Conservation (phyloP, 2,888 invertebrate genomes). For the Craniophora ligustri region DNA sequence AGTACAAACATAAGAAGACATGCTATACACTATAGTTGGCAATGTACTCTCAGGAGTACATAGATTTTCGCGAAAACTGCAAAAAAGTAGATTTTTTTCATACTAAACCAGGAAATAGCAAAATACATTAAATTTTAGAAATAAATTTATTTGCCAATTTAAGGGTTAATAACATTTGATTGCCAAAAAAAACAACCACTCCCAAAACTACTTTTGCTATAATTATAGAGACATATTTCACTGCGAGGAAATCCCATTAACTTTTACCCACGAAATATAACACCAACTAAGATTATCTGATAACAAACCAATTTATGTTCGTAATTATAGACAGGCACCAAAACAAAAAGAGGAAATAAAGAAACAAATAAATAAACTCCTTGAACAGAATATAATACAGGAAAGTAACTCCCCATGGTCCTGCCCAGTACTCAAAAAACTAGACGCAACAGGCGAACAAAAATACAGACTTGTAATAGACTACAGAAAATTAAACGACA, state of each 20-base stretch:
- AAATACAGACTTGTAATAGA: conserved; percentile 32
- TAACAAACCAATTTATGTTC: conserved; percentile 44
- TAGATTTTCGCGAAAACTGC: too few relatives aligned
- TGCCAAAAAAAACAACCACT: too few relatives aligned
- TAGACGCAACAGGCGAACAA: conserved; percentile 14
- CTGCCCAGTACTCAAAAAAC: conserved; percentile 17
- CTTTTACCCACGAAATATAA: conserved; percentile 58
- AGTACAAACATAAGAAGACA: too few relatives aligned
- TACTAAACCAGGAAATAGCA: too few relatives aligned
- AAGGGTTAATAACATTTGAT: too few relatives aligned
- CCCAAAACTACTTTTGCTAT: too few relatives aligned
- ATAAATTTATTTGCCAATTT: too few relatives aligned
- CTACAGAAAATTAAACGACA: conserved; percentile 46
- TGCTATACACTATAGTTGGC: too few relatives aligned
- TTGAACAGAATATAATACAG: conserved; percentile 21
- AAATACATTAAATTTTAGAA: too few relatives aligned
- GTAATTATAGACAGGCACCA: conserved; percentile 26
- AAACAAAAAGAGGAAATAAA: conserved; percentile 27
- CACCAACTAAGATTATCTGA: conserved; percentile 61
- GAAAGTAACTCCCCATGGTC: conserved; percentile 18
- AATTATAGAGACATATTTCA: conserved; percentile 62
- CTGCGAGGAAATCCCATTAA: conserved; percentile 55
- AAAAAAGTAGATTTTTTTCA: too few relatives aligned
- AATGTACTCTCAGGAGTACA: too few relatives aligned
- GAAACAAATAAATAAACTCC: conserved; percentile 12